These are phyloP conservation scores for Drosophila mettleri DNA, from an alignment of 2,888 invertebrate species.

Conservation along the genomic window DNA sequence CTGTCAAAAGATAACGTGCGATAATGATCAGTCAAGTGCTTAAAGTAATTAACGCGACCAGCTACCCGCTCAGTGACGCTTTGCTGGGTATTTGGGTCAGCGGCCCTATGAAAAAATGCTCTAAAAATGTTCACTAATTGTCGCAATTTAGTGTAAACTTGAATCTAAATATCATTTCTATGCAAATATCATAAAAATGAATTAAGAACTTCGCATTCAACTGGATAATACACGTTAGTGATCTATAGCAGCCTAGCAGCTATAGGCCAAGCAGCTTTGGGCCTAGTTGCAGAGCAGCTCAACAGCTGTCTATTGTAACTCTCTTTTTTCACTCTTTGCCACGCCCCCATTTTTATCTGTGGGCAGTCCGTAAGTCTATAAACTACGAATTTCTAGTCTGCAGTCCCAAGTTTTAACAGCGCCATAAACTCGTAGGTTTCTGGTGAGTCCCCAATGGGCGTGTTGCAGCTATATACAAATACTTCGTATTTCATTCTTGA, in stretches of 20 bases:
- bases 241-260: too few species aligned
- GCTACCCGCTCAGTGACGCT: background rate
- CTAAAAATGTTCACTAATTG: background rate
- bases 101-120: background rate
- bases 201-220: background rate
- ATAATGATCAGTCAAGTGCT: constrained; percentile 6
- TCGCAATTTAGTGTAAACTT: background rate
- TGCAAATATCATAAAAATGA: background rate
- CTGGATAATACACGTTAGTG: background rate
- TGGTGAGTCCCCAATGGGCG: background rate
- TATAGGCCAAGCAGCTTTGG: too few species aligned
- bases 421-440: background rate
- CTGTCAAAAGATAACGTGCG: constrained; percentile 28
- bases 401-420: too few species aligned
- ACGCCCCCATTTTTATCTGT: background rate
- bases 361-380: background rate
- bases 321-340: background rate
- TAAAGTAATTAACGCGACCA: constrained; percentile 23
- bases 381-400: background rate
- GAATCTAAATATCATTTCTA: background rate
- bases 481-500: too few species aligned
- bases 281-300: background rate
- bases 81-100: constrained; percentile 10
- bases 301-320: too few species aligned
- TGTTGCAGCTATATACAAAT: too few species aligned